Evolutionary conservation across 2,888 invertebrate genomes (phyloP).

Genomic region (Erebia palarica): DNA sequence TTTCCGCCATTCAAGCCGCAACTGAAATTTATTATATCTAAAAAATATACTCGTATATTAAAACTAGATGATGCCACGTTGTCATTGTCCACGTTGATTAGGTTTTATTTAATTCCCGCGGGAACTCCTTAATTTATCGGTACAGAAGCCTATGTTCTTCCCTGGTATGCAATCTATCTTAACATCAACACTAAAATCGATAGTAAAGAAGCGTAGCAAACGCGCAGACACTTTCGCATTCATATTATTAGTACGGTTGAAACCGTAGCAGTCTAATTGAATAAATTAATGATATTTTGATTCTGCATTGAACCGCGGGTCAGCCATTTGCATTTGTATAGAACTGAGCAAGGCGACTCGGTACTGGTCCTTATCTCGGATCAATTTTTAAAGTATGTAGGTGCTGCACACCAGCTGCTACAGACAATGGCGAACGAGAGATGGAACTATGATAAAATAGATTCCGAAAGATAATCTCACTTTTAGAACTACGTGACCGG

Average conservation of each 20-base stretch:
- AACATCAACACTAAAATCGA: too few relatives aligned
- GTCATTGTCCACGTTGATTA: too few relatives aligned
- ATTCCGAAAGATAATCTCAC: conserved; percentile 17
- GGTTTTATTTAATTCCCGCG: too few relatives aligned
- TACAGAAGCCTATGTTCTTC: too few relatives aligned
- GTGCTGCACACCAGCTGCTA: conserved; percentile 16
- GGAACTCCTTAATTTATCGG: too few relatives aligned
- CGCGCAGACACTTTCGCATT: too few relatives aligned
- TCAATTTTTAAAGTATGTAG: conserved; percentile 26
- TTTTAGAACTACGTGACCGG: conserved; percentile 8
- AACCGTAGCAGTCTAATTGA: conserved; percentile 18
- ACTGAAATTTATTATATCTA: too few relatives aligned
- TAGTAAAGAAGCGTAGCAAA: too few relatives aligned
- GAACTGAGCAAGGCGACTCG: conserved; percentile 18
- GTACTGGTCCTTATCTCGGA: conserved; percentile 19
- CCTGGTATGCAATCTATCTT: too few relatives aligned
- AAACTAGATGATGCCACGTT: neutral
- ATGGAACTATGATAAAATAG: conserved; percentile 17
- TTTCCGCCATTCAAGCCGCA: too few relatives aligned
- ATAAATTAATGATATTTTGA: conserved; percentile 24
- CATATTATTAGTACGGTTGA: neutral
- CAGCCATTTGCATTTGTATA: conserved; percentile 25
- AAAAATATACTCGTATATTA: neutral
- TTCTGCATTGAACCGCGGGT: conserved; percentile 22
- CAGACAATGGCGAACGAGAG: conserved; percentile 12